Evolutionary conservation across 2,888 invertebrate species (phyloP).

Genomic region (Tridacna gigas): DNA sequence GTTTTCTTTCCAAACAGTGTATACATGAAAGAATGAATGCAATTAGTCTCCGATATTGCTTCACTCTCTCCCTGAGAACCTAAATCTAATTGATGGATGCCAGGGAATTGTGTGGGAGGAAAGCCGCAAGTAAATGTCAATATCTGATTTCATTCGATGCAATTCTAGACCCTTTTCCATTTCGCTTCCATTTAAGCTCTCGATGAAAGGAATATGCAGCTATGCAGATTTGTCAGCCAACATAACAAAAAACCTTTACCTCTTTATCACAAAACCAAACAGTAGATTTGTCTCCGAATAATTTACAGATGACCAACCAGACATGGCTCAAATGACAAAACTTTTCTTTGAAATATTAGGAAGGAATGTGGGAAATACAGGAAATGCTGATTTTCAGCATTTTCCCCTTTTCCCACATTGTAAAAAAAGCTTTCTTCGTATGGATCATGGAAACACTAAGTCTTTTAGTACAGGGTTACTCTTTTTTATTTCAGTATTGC

Average conservation of each 20-base stretch:
- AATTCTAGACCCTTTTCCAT: background rate
- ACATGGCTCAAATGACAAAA: no score
- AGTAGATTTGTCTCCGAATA: no score
- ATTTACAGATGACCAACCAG: no score
- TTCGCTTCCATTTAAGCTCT: no score
- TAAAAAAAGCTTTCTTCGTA: no score
- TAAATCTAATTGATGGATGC: slow-evolving; percentile 2
- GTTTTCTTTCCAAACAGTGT: background rate
- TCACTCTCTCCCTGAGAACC: background rate
- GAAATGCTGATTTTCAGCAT: slow-evolving; percentile 1
- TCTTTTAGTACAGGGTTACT: no score
- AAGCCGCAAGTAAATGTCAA: background rate
- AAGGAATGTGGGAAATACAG: background rate
- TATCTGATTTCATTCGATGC: slow-evolving; percentile 13
- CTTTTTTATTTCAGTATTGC: no score
- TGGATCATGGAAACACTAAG: no score
- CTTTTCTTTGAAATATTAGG: background rate
- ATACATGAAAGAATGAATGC: background rate
- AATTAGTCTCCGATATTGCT: background rate
- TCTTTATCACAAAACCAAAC: no score
- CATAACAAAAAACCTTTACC: no score
- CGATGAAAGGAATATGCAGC: no score
- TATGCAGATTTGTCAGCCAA: no score
- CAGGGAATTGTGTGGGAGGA: slow-evolving; percentile 3
- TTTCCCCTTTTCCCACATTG: background rate